Evolutionary conservation across 2,888 invertebrate genomes (phyloP).

Genomic region (Nemapogon koenigi): DNA sequence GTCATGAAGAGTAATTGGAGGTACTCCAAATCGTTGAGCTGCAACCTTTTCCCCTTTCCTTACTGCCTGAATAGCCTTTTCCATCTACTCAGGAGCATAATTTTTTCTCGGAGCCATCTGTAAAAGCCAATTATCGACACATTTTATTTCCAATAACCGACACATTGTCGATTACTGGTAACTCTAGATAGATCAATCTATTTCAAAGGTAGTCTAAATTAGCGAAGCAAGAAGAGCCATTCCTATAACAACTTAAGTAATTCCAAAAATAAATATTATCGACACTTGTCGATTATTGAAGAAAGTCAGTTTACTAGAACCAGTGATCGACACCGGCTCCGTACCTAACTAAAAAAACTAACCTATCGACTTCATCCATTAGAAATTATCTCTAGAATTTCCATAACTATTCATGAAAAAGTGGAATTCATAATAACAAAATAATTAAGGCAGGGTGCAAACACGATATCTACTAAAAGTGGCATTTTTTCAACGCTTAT

Average conservation of each 20-base stretch:
- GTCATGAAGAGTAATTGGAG: constrained; percentile 10
- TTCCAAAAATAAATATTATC: not conserved
- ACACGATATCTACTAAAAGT: too few species aligned
- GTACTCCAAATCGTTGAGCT: constrained; percentile 6
- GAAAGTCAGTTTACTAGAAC: not conserved
- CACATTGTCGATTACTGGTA: too few species aligned
- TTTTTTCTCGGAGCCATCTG: constrained; percentile 12
- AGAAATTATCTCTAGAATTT: not conserved
- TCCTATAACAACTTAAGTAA: not conserved
- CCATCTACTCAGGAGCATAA: constrained; percentile 14
- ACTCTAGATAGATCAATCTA: too few species aligned
- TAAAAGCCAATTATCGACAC: constrained; percentile 4
- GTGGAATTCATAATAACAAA: too few species aligned
- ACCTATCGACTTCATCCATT: not conserved
- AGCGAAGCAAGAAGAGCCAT: not conserved
- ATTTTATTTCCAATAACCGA: too few species aligned
- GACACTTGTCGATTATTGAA: constrained; percentile 9
- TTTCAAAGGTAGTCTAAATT: too few species aligned
- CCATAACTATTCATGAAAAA: too few species aligned
- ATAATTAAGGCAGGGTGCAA: too few species aligned
- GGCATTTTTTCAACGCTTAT: too few species aligned
- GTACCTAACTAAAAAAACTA: not conserved
- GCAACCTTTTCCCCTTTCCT: constrained; percentile 19
- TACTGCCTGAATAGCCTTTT: constrained; percentile 11
- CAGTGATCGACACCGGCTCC: not conserved